Conservation (phyloP, 2,888 invertebrate species). For the Meganola albula region DNA sequence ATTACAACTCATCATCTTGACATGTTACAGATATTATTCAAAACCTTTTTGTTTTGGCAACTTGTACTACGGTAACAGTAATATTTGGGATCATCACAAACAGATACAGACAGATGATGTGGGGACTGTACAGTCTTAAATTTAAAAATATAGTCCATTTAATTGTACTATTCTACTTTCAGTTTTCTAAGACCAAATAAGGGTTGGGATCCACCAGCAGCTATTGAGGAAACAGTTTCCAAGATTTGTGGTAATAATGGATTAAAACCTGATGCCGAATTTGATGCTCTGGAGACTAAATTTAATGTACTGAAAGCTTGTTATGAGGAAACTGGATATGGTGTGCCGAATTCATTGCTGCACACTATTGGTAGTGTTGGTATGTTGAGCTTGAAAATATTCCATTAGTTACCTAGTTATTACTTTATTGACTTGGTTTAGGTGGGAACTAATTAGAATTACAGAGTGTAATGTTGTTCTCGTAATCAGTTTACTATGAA, state of each 20-base stretch:
- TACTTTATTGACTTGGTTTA: neutral
- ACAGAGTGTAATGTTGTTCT: neutral
- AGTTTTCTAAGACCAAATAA: slow-evolving; percentile 87
- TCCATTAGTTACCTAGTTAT: no score
- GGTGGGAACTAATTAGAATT: neutral
- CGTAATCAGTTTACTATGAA: neutral
- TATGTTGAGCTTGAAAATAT: no score
- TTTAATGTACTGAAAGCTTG: slow-evolving; percentile 84
- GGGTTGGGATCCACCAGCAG: slow-evolving; percentile 83
- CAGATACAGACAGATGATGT: no score
- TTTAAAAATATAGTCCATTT: neutral
- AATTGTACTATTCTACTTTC: slow-evolving; percentile 20
- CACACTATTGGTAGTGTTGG: slow-evolving; percentile 84
- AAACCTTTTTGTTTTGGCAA: no score
- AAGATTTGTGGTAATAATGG: slow-evolving; percentile 79
- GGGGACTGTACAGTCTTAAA: no score
- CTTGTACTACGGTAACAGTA: no score
- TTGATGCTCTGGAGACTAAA: slow-evolving; percentile 75
- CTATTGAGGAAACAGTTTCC: slow-evolving; percentile 80
- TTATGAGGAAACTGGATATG: slow-evolving; percentile 83
- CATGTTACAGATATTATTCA: no score
- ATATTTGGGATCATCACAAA: no score
- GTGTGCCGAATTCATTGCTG: slow-evolving; percentile 90
- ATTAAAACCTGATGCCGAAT: slow-evolving; percentile 55
- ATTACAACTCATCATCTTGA: no score